Base-by-base conservation (phyloP, 2,888 invertebrate genomes). In the Perdita meconis region DNA sequence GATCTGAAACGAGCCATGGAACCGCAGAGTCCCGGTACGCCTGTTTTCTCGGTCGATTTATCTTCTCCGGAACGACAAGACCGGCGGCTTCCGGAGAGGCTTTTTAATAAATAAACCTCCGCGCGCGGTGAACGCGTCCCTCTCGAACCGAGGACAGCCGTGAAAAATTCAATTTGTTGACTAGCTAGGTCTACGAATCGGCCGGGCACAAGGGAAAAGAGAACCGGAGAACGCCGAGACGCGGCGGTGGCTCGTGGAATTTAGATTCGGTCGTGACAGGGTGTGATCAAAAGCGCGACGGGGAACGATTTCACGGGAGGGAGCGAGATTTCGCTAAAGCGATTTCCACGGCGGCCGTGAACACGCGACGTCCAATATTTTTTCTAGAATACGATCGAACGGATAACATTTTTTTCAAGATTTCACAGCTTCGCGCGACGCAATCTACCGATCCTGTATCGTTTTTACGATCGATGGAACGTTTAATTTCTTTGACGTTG, bases 61-160 rank as follows among this genome's bases (percentile, higher is more conserved):
- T 77, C 80, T 19, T 22, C 16, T 5, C 10, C 16, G 12, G 13
- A 24, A 13, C 19, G 8, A 40, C 56, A 16, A n/a, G 22, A 5
- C 24, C 30, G 36, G 16, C 44, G 1, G 22, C 44, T n/a, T n/a
- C n/a, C 10, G 19, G 22, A 16, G 22, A 59, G 16, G 51, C 51
- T 67, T 78, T 82, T 76, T 65, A 79, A 80, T 76, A 82, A 80
- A 69, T 65, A 80, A 76, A 82, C n/a, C 56, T 19, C 50, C 8
- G 10, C 13, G 38, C 22, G 19, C 12, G 30, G 36, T 34, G 38
- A 50, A 55, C 8, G 38, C 47, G 42, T 44, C 55, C 69, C 13
- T 51, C 55, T 40, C 57, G 1, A 36, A 6, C 51, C 13, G 30
- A 10, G 36, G 26, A 66, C 59, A 56, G 16, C 36, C 1, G 38